Conservation (phyloP, 2,113 vertebrate genomes). For the Ictalurus punctatus region DNA sequence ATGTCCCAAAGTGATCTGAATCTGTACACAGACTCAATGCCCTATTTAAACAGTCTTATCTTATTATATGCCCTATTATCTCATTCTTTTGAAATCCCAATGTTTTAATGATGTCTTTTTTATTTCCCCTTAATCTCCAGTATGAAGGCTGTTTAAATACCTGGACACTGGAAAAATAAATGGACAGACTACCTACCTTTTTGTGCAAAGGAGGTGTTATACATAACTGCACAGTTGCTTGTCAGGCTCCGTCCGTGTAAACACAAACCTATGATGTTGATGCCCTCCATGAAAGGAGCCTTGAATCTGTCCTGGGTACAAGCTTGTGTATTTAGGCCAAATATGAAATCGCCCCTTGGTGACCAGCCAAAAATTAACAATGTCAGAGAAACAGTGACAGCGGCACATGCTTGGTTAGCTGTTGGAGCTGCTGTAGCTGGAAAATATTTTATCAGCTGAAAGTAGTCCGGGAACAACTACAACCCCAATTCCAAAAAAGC, state of each 20-base stretch:
- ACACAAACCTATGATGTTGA: too few species aligned
- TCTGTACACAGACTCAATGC: too few species aligned
- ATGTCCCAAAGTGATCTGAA: too few species aligned
- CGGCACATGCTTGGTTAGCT: neutral
- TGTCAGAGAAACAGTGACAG: neutral
- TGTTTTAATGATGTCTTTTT: too few species aligned
- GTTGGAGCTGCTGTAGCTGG: conserved; percentile 6
- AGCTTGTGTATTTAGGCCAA: neutral
- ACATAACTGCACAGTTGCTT: too few species aligned
- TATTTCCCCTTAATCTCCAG: too few species aligned
- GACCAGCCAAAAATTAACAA: neutral
- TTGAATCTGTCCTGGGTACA: neutral
- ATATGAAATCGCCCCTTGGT: neutral
- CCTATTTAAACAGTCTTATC: too few species aligned
- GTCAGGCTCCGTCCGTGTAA: too few species aligned
- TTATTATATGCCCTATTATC: too few species aligned
- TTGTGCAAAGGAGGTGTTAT: neutral
- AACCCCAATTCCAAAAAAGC: too few species aligned
- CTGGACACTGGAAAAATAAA: neutral
- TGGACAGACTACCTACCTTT: neutral
- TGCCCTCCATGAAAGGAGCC: neutral
- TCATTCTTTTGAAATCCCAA: too few species aligned
- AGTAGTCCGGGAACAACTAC: neutral
- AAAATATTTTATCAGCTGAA: neutral
- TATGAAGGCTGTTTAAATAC: neutral